Conservation (phyloP, 2,113 vertebrate genomes). For the Setophaga coronata region DNA sequence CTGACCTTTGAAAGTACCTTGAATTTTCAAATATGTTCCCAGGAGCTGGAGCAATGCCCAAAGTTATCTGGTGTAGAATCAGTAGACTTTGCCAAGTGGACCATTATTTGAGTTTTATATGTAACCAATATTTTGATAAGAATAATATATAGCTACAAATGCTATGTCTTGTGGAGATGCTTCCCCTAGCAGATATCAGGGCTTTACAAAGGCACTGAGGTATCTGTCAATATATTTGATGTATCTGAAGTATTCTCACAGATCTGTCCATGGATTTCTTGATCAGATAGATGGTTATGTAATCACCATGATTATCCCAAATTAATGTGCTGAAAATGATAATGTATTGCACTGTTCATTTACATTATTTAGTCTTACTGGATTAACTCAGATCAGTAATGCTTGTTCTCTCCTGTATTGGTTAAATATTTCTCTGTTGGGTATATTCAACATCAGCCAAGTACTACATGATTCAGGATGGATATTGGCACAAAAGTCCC, state of each 20-base stretch:
- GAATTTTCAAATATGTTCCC: background rate
- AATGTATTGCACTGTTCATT: background rate
- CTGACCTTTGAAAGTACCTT: background rate
- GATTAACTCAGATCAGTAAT: background rate
- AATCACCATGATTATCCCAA: conserved; percentile 21
- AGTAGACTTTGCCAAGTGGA: background rate
- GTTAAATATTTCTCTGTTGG: background rate
- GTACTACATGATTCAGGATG: background rate
- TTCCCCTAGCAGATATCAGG: background rate
- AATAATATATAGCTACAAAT: background rate
- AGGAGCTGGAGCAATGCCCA: background rate
- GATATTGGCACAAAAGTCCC: background rate
- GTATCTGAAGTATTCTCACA: background rate
- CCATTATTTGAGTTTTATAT: background rate
- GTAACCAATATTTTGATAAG: background rate
- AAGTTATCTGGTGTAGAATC: background rate
- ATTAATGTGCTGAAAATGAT: background rate
- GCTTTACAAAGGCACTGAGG: background rate
- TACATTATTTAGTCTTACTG: conserved; percentile 11
- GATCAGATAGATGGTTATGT: background rate
- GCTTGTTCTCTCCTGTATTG: background rate
- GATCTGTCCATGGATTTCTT: background rate
- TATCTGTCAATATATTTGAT: background rate
- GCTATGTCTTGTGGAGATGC: background rate
- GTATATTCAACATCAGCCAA: background rate